These are phyloP conservation scores for Orius laevigatus DNA, from an alignment of 1,140 invertebrate genomes.

Conservation along the genomic window DNA sequence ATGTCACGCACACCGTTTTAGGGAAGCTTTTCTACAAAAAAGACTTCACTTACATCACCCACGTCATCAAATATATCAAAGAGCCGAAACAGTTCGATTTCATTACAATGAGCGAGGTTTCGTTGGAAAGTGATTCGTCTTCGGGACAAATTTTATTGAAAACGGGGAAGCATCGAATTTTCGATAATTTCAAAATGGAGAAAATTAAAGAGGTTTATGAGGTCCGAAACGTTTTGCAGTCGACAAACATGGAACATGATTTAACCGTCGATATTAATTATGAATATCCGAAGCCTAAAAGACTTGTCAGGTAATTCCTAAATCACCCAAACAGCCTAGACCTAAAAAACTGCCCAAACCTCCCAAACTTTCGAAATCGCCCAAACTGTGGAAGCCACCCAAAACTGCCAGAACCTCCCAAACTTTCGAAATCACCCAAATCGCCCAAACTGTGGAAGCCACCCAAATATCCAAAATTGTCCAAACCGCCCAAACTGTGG, in stretches of 20 bases:
- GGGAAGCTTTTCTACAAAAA: constrained; percentile 19
- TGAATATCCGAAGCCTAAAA: constrained; percentile 7
- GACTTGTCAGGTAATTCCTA: constrained; percentile 5
- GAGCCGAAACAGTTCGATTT: constrained; percentile 7
- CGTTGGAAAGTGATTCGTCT: neutral
- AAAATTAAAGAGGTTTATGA: constrained; percentile 14
- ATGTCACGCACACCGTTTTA: constrained; percentile 39
- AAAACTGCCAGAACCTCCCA: no score
- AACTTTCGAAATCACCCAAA: no score
- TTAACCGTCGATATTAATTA: constrained; percentile 15
- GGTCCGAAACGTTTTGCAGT: constrained; percentile 17
- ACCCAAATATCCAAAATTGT: no score
- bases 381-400: no score
- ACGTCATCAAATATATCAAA: constrained; percentile 19
- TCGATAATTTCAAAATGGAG: constrained; percentile 14
- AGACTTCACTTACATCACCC: constrained; percentile 16
- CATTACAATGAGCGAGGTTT: constrained; percentile 17
- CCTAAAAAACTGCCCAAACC: no score
- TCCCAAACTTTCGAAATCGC: no score
- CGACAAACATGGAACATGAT: constrained; percentile 19
- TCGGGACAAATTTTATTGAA: constrained; percentile 14
- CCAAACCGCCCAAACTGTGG: no score
- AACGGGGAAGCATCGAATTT: constrained; percentile 13
- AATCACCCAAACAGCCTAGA: no score
- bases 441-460: no score